Percentiles rank a stretch among this genome's conserved stretches.
Evolutionary conservation across 2,113 vertebrate genomes (phyloP).

Genomic region (Petroica traversi): DNA sequence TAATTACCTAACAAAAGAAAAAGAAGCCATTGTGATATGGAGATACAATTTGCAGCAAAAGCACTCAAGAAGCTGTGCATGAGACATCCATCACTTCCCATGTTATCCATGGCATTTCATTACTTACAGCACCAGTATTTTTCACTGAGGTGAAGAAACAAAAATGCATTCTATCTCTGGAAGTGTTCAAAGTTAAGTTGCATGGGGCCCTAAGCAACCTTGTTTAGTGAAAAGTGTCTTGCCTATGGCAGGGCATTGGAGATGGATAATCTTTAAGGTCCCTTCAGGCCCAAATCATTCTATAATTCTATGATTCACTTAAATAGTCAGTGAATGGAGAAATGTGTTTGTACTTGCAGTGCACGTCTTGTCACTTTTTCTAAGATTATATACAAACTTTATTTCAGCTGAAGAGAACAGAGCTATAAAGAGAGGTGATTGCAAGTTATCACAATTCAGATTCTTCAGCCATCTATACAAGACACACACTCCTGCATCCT

Average conservation of each 20-base stretch:
- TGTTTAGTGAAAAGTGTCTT: background rate
- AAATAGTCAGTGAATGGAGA: background rate
- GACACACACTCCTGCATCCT: background rate
- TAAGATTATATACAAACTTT: background rate
- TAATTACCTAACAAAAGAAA: slow-evolving; percentile 74
- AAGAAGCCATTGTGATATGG: background rate
- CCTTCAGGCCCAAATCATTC: background rate
- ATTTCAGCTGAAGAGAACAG: background rate
- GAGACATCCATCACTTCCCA: background rate
- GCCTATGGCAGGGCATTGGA: background rate
- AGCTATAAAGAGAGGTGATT: background rate
- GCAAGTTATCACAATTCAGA: background rate
- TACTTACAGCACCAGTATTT: background rate
- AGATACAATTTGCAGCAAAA: background rate
- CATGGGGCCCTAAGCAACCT: background rate
- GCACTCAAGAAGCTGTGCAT: background rate
- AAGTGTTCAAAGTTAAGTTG: background rate
- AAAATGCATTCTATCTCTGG: background rate
- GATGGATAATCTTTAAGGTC: background rate
- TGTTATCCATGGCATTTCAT: background rate
- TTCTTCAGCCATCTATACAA: background rate
- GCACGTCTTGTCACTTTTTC: background rate
- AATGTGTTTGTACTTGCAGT: background rate
- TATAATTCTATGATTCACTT: background rate
- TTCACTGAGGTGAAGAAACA: background rate